phyloP scores from a whole-genome alignment of 2,797 vertebrate genomes.

The Sebastes aleutianus region DNA sequence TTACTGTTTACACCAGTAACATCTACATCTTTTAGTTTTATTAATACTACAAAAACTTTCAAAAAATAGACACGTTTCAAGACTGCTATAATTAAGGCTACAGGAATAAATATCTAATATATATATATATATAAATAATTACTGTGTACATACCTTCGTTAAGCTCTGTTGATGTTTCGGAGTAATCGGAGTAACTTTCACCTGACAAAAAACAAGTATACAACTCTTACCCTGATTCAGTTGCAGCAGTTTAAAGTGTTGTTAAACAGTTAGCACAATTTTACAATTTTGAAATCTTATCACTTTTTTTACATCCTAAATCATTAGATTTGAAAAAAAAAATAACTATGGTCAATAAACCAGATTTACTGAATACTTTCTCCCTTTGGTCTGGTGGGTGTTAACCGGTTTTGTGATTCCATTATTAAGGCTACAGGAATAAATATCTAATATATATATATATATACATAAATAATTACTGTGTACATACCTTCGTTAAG shows the following conservation, averaged over 20 bases:
- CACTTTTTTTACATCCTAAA: too few relatives aligned
- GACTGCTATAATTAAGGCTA: too few relatives aligned
- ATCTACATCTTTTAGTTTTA: neutral
- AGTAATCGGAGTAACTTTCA: neutral
- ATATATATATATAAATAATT: neutral
- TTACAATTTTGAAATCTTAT: too few relatives aligned
- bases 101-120: too few relatives aligned
- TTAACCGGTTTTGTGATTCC: neutral
- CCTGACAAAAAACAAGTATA: neutral
- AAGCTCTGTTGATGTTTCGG: accelerated
- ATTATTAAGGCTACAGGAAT: too few relatives aligned
- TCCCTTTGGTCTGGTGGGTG: neutral
- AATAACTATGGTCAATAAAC: neutral
- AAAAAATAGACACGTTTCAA: neutral
- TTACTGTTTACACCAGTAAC: neutral
- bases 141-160: neutral
- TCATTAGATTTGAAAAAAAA: neutral
- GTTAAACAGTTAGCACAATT: neutral
- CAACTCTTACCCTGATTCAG: neutral
- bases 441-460: too few relatives aligned
- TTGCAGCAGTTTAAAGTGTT: neutral
- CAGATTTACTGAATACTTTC: neutral
- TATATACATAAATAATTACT: neutral
- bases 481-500: neutral
- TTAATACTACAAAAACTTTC: neutral